Base-by-base conservation (phyloP, 2,113 vertebrate species). In the Hemibagrus wyckioides region DNA sequence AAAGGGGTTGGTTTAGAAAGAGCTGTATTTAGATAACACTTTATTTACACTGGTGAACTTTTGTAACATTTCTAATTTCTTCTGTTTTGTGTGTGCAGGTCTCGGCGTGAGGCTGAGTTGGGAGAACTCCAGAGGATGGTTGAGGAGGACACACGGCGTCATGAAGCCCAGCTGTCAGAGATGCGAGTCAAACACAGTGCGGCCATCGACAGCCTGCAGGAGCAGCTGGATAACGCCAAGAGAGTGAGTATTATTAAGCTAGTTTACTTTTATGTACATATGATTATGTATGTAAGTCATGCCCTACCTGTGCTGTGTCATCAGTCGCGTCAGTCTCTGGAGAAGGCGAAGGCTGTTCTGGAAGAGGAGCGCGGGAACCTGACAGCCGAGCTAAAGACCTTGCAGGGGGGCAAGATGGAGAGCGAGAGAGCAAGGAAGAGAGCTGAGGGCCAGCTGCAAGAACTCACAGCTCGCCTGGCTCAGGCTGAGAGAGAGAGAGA, bases 191-290 rank as follows among this genome's bases (percentile, higher is more conserved):
- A 97, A 63, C 97, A 98, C 56, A 93, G 95, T 5, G 88, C 93
- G 30, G 94, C 95, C 1, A 93, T 97, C 65, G 96, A 97, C 87
- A 94, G 91, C 84, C 93, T 98, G 39, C 94, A 96, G 0, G 97
- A 98, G 59, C 97, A 98, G 93, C 92, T 98, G 87, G 97, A 98
- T 89, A 97, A 97, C 85, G 94, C 95, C 88, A 96, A 97, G 61
- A 94, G 97, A 90, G 97, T 97, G 90, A 23, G 95, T 84, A 7
- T 50, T 82, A 50, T 84, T 73, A 9, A 28, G 8, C 21, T 50
- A 14, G 41, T 36, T 50, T 7, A 14, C 25, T 28, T 80, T 73
- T 33, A 14, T 80, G 57, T 36, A 44, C 33, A 57, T 56, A n/a
- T 87, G 50, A 23, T 28, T 63, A 54, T 17, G 28, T 54, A 19